phyloP scores from a whole-genome alignment of 2,888 invertebrate species.

The Melanophora roralis region DNA sequence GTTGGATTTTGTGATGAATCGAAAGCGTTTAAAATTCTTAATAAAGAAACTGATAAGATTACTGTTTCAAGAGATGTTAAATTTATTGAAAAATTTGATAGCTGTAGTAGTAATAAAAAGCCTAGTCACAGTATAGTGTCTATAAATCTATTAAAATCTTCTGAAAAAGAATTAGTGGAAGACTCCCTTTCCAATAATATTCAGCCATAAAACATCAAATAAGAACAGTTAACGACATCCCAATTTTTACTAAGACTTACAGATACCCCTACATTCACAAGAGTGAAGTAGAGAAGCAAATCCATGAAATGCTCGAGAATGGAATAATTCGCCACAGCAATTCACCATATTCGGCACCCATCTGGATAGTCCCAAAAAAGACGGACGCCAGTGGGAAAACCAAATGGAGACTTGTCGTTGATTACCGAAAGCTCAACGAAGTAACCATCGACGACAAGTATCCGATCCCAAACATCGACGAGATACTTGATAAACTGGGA shows the following conservation, averaged over 20 bases:
- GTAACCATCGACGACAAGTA: conserved; percentile 39
- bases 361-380: conserved; percentile 40
- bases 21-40: too few species aligned
- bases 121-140: too few species aligned
- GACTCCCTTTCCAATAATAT: too few species aligned
- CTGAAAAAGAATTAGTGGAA: too few species aligned
- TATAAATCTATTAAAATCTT: too few species aligned
- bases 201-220: conserved; percentile 39
- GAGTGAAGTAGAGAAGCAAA: conserved; percentile 34
- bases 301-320: conserved; percentile 39
- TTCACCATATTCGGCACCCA: conserved; percentile 33
- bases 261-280: conserved; percentile 42
- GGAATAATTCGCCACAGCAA: conserved; percentile 38
- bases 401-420: conserved; percentile 44
- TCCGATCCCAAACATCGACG: conserved; percentile 42
- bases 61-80: too few species aligned
- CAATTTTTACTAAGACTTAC: conserved; percentile 37
- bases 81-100: too few species aligned
- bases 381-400: conserved; percentile 35
- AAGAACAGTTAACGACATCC: conserved; percentile 13
- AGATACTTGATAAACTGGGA: conserved; percentile 48
- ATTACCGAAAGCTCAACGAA: conserved; percentile 44
- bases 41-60: too few species aligned
- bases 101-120: too few species aligned
- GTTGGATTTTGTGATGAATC: too few species aligned